Conservation (phyloP, 2,888 invertebrate species). For the Zaprionus lineosus region DNA sequence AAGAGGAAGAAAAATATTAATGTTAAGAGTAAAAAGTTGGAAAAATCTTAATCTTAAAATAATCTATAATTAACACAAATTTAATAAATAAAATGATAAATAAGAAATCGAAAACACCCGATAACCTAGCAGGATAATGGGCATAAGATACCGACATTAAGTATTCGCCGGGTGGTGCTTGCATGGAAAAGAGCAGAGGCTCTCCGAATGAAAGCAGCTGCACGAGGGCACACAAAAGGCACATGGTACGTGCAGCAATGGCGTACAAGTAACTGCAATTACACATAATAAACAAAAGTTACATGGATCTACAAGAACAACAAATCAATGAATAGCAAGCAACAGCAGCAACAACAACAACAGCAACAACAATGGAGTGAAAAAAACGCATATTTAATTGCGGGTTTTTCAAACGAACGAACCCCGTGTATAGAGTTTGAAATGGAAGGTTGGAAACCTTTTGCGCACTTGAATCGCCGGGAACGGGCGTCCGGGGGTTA, state of each 20-base stretch:
- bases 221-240: slow-evolving; percentile 60
- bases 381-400: slow-evolving; percentile 74
- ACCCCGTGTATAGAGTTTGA: slow-evolving; percentile 38
- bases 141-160: too few species aligned
- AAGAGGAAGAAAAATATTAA: too few species aligned
- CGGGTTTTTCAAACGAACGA: slow-evolving; percentile 76
- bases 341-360: slow-evolving; percentile 21
- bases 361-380: slow-evolving; percentile 8
- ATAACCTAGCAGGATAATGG: too few species aligned
- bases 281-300: slow-evolving; percentile 79
- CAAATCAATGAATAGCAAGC: background rate
- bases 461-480: slow-evolving; percentile 73
- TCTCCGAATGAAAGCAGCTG: slow-evolving; percentile 65
- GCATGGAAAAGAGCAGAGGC: slow-evolving; percentile 42
- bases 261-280: slow-evolving; percentile 76
- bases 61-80: too few species aligned
- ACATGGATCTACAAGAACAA: slow-evolving; percentile 51
- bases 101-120: too few species aligned
- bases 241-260: slow-evolving; percentile 34
- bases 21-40: too few species aligned
- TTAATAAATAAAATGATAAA: too few species aligned
- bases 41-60: too few species aligned
- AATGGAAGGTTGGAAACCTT: slow-evolving; percentile 39
- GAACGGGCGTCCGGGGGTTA: slow-evolving; percentile 54
- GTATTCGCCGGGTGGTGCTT: slow-evolving; percentile 56